Percentiles rank a stretch among this genome's conserved stretches.
Conservation (phyloP, 2,113 vertebrate species). For the Vireo altiloquus region DNA sequence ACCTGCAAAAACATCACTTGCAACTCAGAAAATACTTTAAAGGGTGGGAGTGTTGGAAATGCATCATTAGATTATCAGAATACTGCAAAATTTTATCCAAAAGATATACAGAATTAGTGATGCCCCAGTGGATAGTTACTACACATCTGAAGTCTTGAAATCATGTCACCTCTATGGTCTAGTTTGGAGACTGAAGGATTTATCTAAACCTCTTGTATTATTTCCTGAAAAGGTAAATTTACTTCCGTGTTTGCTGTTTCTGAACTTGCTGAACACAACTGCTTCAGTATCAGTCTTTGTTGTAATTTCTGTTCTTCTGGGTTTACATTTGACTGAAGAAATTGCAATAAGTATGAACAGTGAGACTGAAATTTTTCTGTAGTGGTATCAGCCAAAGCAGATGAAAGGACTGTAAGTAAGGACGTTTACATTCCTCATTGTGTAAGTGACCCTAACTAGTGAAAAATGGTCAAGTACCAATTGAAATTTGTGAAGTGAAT, state of each 20-base stretch:
- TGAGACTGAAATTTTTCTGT: background rate
- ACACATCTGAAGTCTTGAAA: background rate
- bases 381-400: background rate
- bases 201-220: background rate
- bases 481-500: background rate
- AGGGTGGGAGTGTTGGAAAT: background rate
- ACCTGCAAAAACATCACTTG: background rate
- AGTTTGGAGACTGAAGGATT: background rate
- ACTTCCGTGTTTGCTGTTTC: background rate
- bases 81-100: background rate
- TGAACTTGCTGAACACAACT: background rate
- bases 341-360: background rate
- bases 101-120: background rate
- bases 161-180: background rate
- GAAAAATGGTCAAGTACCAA: background rate
- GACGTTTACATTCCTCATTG: background rate
- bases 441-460: background rate
- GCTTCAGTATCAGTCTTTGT: background rate
- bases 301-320: background rate
- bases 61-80: background rate
- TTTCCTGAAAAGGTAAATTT: background rate
- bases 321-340: background rate
- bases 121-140: background rate
- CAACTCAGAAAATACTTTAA: background rate
- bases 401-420: background rate